Conservation (phyloP, 2,888 invertebrate species). For the Adela reaumurella region DNA sequence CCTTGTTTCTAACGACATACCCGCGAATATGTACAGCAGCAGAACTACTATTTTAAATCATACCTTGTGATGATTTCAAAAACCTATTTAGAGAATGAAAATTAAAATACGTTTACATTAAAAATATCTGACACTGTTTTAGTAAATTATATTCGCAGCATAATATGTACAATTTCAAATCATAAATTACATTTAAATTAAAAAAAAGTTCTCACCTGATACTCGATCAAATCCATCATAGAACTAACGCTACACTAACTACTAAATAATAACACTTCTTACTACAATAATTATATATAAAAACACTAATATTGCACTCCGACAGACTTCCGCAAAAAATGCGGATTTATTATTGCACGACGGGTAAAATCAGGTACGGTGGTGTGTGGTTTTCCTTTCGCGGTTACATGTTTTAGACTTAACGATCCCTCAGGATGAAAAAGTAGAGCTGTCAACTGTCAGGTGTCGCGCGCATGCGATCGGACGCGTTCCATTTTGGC, state of each 20-base stretch:
- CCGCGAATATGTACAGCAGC: too few relatives aligned
- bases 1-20: too few relatives aligned
- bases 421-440: conserved; percentile 5
- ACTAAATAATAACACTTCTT: conserved; percentile 10
- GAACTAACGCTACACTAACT: conserved; percentile 14
- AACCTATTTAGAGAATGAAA: too few relatives aligned
- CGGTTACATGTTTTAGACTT: background rate
- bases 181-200: conserved; percentile 1
- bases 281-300: conserved; percentile 16
- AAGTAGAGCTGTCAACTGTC: conserved; percentile 1
- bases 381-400: background rate
- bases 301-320: conserved; percentile 18
- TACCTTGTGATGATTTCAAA: too few relatives aligned
- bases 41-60: too few relatives aligned
- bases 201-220: conserved; percentile 31
- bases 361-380: conserved; percentile 14
- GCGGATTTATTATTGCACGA: conserved; percentile 32
- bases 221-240: conserved; percentile 45
- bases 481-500: conserved; percentile 17
- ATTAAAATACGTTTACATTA: too few relatives aligned
- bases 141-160: too few relatives aligned
- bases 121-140: too few relatives aligned
- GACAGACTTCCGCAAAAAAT: conserved; percentile 11
- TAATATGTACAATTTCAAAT: too few relatives aligned
- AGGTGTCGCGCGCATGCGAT: conserved; percentile 7